A percentile compares a stretch with the other conserved stretches of the same genome.
Conservation (phyloP, 2,797 vertebrate species). For the Chromobotia macracanthus region DNA sequence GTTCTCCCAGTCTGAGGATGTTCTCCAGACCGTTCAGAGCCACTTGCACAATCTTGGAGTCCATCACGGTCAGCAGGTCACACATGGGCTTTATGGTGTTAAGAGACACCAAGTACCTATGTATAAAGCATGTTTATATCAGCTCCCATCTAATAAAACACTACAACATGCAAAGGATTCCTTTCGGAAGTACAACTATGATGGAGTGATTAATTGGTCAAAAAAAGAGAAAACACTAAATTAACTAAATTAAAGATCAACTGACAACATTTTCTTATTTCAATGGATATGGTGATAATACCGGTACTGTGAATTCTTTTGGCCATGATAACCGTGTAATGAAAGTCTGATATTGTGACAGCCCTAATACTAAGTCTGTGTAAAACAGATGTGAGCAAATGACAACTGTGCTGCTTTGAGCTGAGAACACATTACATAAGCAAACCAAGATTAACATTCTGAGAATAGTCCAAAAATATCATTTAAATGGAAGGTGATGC, state of each 20-base stretch:
- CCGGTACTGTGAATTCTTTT: too few relatives aligned
- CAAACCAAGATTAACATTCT: conserved; percentile 1
- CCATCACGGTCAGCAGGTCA: conserved; percentile 92
- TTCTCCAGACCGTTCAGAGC: conserved; percentile 92
- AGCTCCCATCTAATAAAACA: background rate
- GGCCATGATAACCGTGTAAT: too few relatives aligned
- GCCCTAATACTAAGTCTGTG: background rate
- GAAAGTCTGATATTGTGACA: too few relatives aligned
- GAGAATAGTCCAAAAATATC: background rate
- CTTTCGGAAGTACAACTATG: background rate
- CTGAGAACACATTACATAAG: background rate
- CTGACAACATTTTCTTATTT: too few relatives aligned
- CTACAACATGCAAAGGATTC: too few relatives aligned
- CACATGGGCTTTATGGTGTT: conserved; percentile 91
- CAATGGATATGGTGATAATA: too few relatives aligned
- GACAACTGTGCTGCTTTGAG: background rate
- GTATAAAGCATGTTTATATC: background rate
- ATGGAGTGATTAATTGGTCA: too few relatives aligned
- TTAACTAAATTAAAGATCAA: too few relatives aligned
- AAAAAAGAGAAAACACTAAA: too few relatives aligned
- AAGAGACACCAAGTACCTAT: conserved; percentile 88
- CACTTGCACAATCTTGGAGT: conserved; percentile 92
- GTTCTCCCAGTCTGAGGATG: conserved; percentile 88
- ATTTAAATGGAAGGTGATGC: background rate
- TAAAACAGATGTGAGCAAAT: conserved; percentile 11